Evolutionary conservation across 2,888 invertebrate genomes (phyloP).

Genomic region (Drosophila stalkeri): DNA sequence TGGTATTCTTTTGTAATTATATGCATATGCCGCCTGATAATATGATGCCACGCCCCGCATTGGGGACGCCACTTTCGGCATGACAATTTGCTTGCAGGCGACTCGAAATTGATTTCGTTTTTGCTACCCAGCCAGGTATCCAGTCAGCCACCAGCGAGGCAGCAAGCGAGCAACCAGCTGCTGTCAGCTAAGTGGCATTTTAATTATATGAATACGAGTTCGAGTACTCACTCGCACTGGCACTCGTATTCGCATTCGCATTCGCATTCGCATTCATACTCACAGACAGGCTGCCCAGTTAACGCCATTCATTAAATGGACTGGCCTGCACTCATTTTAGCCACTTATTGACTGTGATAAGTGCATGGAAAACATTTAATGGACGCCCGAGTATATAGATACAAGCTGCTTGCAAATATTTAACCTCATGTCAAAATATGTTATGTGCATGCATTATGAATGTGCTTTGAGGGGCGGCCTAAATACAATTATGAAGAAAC

Average conservation of each 20-base stretch:
- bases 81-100: slow-evolving; percentile 67
- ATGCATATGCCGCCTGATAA: slow-evolving; percentile 28
- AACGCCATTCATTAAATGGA: slow-evolving; percentile 57
- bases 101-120: slow-evolving; percentile 65
- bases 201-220: slow-evolving; percentile 58
- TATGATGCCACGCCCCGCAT: slow-evolving; percentile 55
- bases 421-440: slow-evolving; percentile 50
- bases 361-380: slow-evolving; percentile 46
- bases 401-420: slow-evolving; percentile 41
- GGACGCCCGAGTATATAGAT: slow-evolving; percentile 25
- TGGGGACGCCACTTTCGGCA: slow-evolving; percentile 36
- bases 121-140: neutral
- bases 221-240: slow-evolving; percentile 19
- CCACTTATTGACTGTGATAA: slow-evolving; percentile 34
- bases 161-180: slow-evolving; percentile 24
- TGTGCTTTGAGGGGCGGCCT: no score
- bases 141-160: neutral
- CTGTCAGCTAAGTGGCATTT: slow-evolving; percentile 58
- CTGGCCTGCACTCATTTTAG: slow-evolving; percentile 36
- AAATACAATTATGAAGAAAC: neutral
- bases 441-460: neutral
- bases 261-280: neutral
- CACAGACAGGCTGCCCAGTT: slow-evolving; percentile 30
- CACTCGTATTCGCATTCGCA: slow-evolving; percentile 8
- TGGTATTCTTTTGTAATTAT: slow-evolving; percentile 47